phyloP scores from a whole-genome alignment of 2,888 invertebrate species.

The Amblyjoppa proteus region DNA sequence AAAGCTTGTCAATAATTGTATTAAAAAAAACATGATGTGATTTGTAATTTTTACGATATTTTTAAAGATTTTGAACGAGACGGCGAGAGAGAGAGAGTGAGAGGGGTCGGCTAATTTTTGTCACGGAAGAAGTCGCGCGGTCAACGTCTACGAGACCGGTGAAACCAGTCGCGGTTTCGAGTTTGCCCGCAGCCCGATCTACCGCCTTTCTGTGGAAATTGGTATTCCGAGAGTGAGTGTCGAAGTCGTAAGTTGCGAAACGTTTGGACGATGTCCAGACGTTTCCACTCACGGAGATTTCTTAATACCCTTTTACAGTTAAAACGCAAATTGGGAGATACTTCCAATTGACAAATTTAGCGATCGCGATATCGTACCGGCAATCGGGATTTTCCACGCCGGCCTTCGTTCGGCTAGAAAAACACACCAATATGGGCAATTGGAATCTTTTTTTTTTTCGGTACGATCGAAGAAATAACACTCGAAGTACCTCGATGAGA shows the following conservation, averaged over 20 bases:
- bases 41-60: constrained; percentile 1
- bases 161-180: constrained; percentile 45
- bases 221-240: constrained; percentile 35
- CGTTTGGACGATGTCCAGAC: constrained; percentile 7
- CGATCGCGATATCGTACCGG: not conserved
- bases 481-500: too few relatives aligned
- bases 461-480: too few relatives aligned
- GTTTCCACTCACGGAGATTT: not conserved
- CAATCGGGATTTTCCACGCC: not conserved
- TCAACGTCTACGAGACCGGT: constrained; percentile 17
- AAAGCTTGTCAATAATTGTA: constrained; percentile 83
- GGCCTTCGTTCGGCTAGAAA: not conserved
- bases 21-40: constrained; percentile 50
- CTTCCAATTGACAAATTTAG: not conserved
- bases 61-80: constrained; percentile 8
- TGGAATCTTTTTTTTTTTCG: not conserved
- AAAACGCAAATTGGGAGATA: not conserved
- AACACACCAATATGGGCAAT: not conserved
- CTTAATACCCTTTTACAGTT: not conserved
- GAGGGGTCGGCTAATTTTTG: not conserved
- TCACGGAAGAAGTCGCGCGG: constrained; percentile 20
- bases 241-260: constrained; percentile 50
- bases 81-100: not conserved
- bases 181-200: constrained; percentile 3
- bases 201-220: constrained; percentile 61